phyloP scores from a whole-genome alignment of 2,888 invertebrate species.

The Cheilosia vulpina region DNA sequence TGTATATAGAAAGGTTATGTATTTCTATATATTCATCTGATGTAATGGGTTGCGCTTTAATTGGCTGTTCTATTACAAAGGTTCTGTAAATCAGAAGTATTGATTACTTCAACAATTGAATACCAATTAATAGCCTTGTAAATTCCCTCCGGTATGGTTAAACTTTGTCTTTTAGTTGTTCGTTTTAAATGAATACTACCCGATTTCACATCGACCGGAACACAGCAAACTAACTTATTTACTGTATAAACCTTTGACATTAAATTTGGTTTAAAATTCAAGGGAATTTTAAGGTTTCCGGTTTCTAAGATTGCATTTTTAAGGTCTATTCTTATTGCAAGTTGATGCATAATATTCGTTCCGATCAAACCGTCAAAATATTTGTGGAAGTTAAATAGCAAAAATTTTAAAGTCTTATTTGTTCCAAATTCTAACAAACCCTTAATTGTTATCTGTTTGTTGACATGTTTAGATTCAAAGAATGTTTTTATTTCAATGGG shows the following conservation, averaged over 20 bases:
- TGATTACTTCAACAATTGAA: neutral
- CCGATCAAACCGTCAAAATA: conserved; percentile 39
- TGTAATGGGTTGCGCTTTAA: neutral
- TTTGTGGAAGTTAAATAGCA: conserved; percentile 13
- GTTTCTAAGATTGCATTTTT: conserved; percentile 13
- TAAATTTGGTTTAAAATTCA: conserved; percentile 32
- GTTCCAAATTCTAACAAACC: conserved; percentile 36
- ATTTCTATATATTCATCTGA: neutral
- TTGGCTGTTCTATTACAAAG: conserved; percentile 11
- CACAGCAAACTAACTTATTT: neutral
- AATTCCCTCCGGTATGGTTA: conserved; percentile 11
- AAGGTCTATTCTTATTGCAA: conserved; percentile 27
- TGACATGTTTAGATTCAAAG: neutral
- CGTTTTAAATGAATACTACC: neutral
- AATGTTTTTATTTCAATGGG: conserved; percentile 1
- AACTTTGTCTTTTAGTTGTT: neutral
- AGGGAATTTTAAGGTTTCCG: neutral
- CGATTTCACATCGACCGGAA: neutral
- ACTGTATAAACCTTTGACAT: conserved; percentile 24
- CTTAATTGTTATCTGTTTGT: neutral
- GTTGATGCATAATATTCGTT: conserved; percentile 7
- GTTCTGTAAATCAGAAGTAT: neutral
- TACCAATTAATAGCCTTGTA: conserved; percentile 16
- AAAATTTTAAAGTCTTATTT: neutral
- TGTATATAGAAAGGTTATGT: neutral